These are phyloP conservation scores for Barbus barbus DNA, from an alignment of 2,113 vertebrate species.

Conservation along the genomic window DNA sequence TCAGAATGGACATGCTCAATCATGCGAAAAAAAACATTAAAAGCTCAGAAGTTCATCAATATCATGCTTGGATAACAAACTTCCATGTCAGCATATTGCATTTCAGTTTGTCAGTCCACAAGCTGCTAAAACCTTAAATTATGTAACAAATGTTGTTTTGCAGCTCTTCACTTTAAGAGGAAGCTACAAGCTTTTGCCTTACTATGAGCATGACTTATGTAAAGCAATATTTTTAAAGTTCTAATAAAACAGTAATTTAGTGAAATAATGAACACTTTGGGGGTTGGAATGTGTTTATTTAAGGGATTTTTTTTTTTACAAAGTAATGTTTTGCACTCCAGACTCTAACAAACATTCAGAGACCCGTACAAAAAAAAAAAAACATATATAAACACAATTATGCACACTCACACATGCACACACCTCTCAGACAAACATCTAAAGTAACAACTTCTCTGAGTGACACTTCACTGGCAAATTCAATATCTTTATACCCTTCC, in stretches of 20 bases:
- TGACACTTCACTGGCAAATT: slow-evolving; percentile 17
- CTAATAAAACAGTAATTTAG: background rate
- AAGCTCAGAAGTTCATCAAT: background rate
- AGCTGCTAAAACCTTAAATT: background rate
- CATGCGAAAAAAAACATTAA: background rate
- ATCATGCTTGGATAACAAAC: too few species aligned
- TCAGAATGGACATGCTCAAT: background rate
- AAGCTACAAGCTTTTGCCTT: background rate
- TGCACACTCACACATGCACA: slow-evolving; percentile 37
- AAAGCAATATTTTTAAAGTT: background rate
- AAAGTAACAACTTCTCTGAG: slow-evolving; percentile 14
- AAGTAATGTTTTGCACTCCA: slow-evolving; percentile 42
- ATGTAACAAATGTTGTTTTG: background rate
- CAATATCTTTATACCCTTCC: slow-evolving; percentile 29
- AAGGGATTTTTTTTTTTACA: slow-evolving; percentile 40
- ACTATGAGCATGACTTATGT: background rate
- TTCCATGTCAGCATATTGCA: background rate
- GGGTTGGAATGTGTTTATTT: slow-evolving; percentile 56
- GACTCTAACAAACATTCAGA: slow-evolving; percentile 13
- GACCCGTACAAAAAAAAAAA: slow-evolving; percentile 26
- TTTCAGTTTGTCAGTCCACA: background rate
- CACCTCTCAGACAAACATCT: slow-evolving; percentile 35
- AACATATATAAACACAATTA: slow-evolving; percentile 24
- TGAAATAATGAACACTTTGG: background rate
- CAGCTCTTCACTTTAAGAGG: background rate